Percentiles rank a stretch among this genome's conserved stretches.
These are phyloP conservation scores for Euzetes globulus DNA, from an alignment of 2,888 invertebrate genomes.

Conservation along the genomic window DNA sequence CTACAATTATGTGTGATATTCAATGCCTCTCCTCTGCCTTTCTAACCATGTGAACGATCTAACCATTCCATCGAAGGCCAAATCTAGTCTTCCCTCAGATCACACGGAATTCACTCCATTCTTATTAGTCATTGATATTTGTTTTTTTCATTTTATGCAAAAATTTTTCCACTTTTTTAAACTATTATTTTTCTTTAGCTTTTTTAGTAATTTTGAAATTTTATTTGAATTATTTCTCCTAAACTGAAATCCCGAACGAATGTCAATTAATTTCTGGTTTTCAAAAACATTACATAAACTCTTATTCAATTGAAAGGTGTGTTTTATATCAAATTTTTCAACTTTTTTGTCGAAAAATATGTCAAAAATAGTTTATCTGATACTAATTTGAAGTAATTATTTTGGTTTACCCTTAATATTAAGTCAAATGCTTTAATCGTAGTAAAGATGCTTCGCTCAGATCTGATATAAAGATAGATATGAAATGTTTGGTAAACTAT, in stretches of 20 bases:
- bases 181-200: no score
- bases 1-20: constrained; percentile 18
- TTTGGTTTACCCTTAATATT: no score
- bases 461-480: neutral
- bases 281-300: neutral
- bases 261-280: neutral
- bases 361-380: neutral
- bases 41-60: constrained; percentile 7
- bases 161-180: neutral
- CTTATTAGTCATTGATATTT: neutral
- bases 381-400: neutral
- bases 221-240: no score
- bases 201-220: no score
- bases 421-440: no score
- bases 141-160: neutral
- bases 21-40: constrained; percentile 6
- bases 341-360: neutral
- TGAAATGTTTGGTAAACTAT: neutral
- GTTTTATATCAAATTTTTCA: neutral
- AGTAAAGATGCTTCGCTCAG: neutral
- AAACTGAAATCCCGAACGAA: no score
- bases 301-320: neutral
- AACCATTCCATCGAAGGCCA: constrained; percentile 4
- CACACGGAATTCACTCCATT: neutral
- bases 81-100: constrained; percentile 7